Percentiles rank a stretch among this genome's conserved stretches.
These are phyloP conservation scores for Mus caroli DNA, from an alignment of 2,797 vertebrate species.

Conservation along the genomic window DNA sequence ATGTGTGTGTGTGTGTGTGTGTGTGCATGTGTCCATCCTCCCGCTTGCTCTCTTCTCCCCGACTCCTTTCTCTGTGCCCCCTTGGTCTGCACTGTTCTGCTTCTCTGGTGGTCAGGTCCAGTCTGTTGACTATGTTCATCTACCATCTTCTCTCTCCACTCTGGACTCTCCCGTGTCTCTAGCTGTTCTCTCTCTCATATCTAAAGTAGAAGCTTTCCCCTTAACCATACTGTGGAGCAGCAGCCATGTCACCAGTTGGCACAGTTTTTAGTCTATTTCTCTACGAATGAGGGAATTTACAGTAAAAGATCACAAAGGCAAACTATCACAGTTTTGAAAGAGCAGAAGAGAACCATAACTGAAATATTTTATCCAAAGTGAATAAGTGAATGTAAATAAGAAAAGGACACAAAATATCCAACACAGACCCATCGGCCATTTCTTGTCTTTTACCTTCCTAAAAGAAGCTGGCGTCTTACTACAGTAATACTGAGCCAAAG, in stretches of 20 bases:
- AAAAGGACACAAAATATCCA: constrained; percentile 49
- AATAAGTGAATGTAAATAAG: constrained; percentile 36
- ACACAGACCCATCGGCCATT: not conserved
- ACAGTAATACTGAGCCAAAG: constrained; percentile 97
- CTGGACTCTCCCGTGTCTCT: not conserved
- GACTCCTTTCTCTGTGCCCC: not conserved
- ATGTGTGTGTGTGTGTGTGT: not conserved
- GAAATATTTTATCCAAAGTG: constrained; percentile 57
- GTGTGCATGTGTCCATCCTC: not conserved
- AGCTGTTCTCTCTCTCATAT: not conserved
- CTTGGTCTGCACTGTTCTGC: not conserved
- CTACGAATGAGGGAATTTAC: not conserved
- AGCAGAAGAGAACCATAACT: constrained; percentile 23
- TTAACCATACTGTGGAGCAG: not conserved
- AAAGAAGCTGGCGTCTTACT: constrained; percentile 98
- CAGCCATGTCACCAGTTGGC: not conserved
- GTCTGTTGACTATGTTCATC: not conserved
- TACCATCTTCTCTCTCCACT: not conserved
- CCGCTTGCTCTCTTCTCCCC: not conserved
- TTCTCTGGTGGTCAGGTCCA: not conserved
- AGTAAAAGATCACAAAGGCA: not conserved
- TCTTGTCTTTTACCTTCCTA: constrained; percentile 92
- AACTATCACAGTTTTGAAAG: not conserved
- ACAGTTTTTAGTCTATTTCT: not conserved
- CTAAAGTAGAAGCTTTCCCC: not conserved